Base-by-base conservation (phyloP, 2,113 vertebrate genomes). In the Macrotus californicus region DNA sequence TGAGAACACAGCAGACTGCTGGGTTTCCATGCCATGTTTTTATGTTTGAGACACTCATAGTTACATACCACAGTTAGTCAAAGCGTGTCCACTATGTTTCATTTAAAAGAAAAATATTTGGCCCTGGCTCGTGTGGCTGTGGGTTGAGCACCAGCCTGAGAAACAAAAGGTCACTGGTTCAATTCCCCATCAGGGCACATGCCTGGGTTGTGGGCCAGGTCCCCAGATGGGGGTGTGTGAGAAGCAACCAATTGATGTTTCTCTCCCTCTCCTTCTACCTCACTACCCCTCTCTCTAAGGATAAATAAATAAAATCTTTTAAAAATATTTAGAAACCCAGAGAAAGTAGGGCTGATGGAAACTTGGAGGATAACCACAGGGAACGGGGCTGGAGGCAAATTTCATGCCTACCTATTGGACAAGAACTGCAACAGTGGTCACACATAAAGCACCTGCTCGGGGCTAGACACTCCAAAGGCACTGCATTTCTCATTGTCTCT, bases 391-490 rank as follows among this genome's bases (percentile, higher is more conserved):
- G 29, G 34, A 66, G 67, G 31, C 26, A 14, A 77, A 77, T 31
- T 66, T 18, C 50, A 64, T 9, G 11, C 22, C 56, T 10, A 16
- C 46, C 19, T 19, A 5, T n/a, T 4, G 15, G 43, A 46, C 48
- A 48, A 56, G 56, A 81, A 18, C 10, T 1, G 66, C 26, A 6
- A 22, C n/a, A 15, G 41, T 5, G 29, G 36, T 41, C 56, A 48
- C 10, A 34, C 2, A 29, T 0, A 16, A 18, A 31, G n/a, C 9
- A 1, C 39, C 18, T 18, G 26, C n/a, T 79, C 5, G 3, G 24
- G 34, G 18, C 22, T 70, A 56, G 34, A 31, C 43, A 22, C 31
- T 34, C 39, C 2, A 31, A 41, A 66, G 43, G 29, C 39, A 43
- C 56, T 11, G 0, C 22, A 7, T 64, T 14, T 70, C 29, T 14